phyloP scores from a whole-genome alignment of 2,888 invertebrate genomes.

The Mongoloraphidia duomilia region DNA sequence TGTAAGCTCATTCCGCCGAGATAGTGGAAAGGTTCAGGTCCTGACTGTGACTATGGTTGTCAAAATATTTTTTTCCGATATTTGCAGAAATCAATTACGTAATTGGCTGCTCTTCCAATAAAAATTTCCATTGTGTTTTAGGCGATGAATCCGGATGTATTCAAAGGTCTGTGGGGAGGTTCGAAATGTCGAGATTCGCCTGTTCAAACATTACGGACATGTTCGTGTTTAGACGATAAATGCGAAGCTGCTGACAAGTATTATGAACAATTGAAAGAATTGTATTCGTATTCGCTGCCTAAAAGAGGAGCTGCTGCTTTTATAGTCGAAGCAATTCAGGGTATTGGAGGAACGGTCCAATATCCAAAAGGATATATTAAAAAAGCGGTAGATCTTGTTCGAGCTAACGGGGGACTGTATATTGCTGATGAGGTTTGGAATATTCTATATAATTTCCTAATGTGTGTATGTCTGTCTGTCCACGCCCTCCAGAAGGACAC shows the following conservation, averaged over 20 bases:
- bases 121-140: conserved; percentile 29
- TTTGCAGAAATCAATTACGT: too few species aligned
- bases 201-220: conserved; percentile 52
- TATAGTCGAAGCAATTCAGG: conserved; percentile 93
- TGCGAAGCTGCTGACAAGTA: conserved; percentile 71
- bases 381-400: conserved; percentile 62
- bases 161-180: conserved; percentile 83
- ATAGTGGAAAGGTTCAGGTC: too few species aligned
- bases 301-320: conserved; percentile 71
- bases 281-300: conserved; percentile 64
- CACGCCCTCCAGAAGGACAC: too few species aligned
- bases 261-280: conserved; percentile 65
- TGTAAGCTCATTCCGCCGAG: too few species aligned
- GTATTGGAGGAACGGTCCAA: conserved; percentile 87
- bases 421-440: conserved; percentile 74
- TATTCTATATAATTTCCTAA: too few species aligned
- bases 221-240: conserved; percentile 42
- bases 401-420: conserved; percentile 71
- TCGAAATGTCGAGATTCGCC: conserved; percentile 75
- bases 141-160: conserved; percentile 87
- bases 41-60: too few species aligned
- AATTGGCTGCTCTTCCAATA: too few species aligned
- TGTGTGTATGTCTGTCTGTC: too few species aligned
- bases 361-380: conserved; percentile 78
- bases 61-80: too few species aligned